Evolutionary conservation across 53 echinoderm and acorn worm species (phyloP).

Genomic region (Paracentrotus lividus): DNA sequence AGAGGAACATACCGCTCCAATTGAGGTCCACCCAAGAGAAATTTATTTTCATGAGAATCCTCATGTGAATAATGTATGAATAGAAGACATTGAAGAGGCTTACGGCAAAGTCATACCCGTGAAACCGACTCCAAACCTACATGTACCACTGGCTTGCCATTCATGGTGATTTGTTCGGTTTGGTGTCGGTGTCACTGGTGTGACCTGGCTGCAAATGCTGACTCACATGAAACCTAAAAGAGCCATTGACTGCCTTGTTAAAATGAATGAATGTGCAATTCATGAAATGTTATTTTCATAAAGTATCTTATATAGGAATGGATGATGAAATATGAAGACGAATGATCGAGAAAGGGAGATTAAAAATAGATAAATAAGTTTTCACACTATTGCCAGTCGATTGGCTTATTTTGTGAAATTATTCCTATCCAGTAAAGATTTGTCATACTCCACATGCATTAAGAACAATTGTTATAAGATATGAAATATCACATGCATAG

Average conservation of each 20-base stretch:
- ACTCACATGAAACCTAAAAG: background rate
- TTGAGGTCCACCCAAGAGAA: conserved; percentile 16
- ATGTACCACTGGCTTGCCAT: too few relatives aligned
- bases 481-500: too few relatives aligned
- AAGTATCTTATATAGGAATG: background rate
- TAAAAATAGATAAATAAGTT: background rate
- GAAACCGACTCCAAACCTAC: too few relatives aligned
- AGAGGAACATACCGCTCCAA: conserved; percentile 34
- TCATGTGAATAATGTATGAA: background rate
- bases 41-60: background rate
- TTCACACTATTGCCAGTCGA: background rate
- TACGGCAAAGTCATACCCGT: too few relatives aligned
- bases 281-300: background rate
- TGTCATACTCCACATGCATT: too few relatives aligned
- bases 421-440: too few relatives aligned
- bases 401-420: too few relatives aligned
- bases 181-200: too few relatives aligned
- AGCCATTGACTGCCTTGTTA: background rate
- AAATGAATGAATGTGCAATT: background rate
- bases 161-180: too few relatives aligned
- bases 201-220: background rate
- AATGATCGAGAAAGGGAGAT: background rate
- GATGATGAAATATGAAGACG: background rate
- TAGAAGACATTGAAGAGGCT: background rate
- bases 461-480: too few relatives aligned